Evolutionary conservation across 2,113 vertebrate species (phyloP).

Genomic region (Vulpes vulpes): DNA sequence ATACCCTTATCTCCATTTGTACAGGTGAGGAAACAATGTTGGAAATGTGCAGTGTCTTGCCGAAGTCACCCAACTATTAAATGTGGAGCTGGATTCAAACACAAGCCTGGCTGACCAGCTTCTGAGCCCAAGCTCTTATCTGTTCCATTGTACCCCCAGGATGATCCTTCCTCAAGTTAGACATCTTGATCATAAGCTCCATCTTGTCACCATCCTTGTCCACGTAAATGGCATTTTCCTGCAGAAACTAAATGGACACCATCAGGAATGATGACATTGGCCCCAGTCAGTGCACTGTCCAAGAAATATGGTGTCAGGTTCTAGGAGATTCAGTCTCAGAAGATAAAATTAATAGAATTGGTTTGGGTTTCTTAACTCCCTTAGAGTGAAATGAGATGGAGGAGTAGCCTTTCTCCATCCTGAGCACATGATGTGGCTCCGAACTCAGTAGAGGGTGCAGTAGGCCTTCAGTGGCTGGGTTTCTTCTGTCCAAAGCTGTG

Average conservation of each 20-base stretch:
- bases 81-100: neutral
- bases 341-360: neutral
- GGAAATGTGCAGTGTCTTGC: neutral
- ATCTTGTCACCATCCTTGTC: neutral
- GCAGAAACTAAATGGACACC: neutral
- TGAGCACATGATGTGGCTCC: neutral
- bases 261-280: neutral
- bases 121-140: neutral
- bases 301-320: neutral
- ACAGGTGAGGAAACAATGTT: neutral
- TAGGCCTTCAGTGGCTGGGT: neutral
- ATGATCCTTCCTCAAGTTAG: neutral
- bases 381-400: neutral
- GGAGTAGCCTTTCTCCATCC: conserved; percentile 17
- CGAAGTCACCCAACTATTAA: neutral
- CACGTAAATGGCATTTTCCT: neutral
- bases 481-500: neutral
- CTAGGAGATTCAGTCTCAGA: neutral
- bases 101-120: neutral
- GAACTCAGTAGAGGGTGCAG: neutral
- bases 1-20: neutral
- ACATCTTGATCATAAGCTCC: neutral
- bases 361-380: neutral
- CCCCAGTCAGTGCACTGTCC: neutral
- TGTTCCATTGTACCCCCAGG: neutral